Evolutionary conservation across 2,888 invertebrate genomes (phyloP), one percentile per base, ranked within the genome.

Genomic region (Mesorhabditis spiculigera): DNA sequence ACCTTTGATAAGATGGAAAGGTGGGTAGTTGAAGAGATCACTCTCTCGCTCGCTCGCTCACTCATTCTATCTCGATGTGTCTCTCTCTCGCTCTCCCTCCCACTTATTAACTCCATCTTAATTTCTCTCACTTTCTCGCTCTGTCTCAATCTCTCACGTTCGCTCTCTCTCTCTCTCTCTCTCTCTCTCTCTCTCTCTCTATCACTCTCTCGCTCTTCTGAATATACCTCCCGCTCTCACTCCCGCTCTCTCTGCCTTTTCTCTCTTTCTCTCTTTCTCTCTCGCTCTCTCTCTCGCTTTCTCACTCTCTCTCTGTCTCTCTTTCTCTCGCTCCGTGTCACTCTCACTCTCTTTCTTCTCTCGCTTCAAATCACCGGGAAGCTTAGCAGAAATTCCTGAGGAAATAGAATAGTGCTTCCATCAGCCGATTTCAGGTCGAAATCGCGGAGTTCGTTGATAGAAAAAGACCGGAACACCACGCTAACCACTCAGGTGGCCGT

Each of bases 1-100:
- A 79, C 79, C 4, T 79, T 79, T 62, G 79, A 79, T 63, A 79
- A 76, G 71, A 63, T 79, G 58, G 78, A 79, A 63, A 67, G 78
- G 65, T 76, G 74, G 62, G 63, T 70, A 43, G 67, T 67, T 5
- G 63, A 62, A 6, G 67, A 50, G 41, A 70, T 67, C 5, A 62
- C 67, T 4, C 70, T 64, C 42, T 63, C 70, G 16, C 66, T 28
- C 41, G 41, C 41, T 16, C 41, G 63, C 28, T 28, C 28, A 28
- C 28, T 28, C 28, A 28, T 28, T 28, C 28, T 28, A 28, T 28
- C 58, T 66, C 28, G 28, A 5, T 16, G 43, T 45, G 13, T 5
- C 45, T 64, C 5, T 16, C 4, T 66, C n/a, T 50, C 45, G 28
- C 66, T 66, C 58, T 61, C 5, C 43, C 43, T 10, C 67, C 43